These are phyloP conservation scores for Hystrix cristata DNA, from an alignment of 2,113 vertebrate genomes.

Conservation along the genomic window DNA sequence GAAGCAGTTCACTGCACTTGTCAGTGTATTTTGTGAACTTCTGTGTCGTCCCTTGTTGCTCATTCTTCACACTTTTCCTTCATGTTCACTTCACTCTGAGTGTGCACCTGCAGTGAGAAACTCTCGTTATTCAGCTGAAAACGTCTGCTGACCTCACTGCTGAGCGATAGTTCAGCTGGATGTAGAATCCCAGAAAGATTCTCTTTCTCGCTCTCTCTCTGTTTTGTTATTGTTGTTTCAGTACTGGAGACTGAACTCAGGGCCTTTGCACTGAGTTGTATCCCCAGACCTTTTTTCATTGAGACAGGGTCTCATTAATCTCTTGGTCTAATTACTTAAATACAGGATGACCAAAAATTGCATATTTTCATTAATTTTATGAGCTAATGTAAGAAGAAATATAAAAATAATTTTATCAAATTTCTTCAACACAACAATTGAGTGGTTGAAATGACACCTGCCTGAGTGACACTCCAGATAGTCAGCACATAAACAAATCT, in stretches of 20 bases:
- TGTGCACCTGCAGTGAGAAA: neutral
- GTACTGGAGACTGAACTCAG: neutral
- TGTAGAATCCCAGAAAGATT: neutral
- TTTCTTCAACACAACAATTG: too few relatives aligned
- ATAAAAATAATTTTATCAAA: too few relatives aligned
- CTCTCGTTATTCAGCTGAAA: neutral
- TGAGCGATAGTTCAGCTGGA: conserved; percentile 9
- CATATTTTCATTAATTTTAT: too few relatives aligned
- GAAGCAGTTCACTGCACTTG: neutral
- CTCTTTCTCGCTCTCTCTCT: neutral
- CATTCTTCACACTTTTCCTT: neutral
- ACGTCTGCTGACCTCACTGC: neutral
- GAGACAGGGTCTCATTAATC: neutral
- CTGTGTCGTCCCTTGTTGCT: neutral
- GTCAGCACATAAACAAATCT: too few relatives aligned
- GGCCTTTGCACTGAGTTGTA: neutral
- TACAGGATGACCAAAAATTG: too few relatives aligned
- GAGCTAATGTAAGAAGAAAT: too few relatives aligned
- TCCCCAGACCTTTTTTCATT: neutral
- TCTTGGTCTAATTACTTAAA: too few relatives aligned
- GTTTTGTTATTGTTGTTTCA: neutral
- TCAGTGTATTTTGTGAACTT: neutral
- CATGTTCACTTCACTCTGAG: neutral
- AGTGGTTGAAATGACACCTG: too few relatives aligned
- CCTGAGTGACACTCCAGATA: too few relatives aligned